phyloP scores from a whole-genome alignment of 2,888 invertebrate genomes.

The Volucella bombylans region DNA sequence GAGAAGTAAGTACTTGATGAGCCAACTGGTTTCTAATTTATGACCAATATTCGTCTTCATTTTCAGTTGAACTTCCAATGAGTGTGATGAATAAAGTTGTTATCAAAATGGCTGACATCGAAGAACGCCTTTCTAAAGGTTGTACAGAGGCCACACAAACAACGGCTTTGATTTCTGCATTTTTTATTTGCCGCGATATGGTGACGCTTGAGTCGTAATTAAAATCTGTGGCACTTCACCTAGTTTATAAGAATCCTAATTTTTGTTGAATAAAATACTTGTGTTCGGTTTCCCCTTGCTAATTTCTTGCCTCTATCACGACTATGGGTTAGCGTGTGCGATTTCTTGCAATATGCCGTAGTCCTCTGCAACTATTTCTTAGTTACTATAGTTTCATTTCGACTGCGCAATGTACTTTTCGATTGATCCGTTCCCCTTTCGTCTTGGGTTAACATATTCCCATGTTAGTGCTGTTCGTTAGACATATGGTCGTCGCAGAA shows the following conservation, averaged over 20 bases:
- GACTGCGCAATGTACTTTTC: no score
- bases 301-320: no score
- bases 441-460: no score
- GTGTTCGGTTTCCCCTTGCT: no score
- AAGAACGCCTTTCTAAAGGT: conserved; percentile 92
- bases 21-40: background rate
- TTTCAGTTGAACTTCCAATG: conserved; percentile 93
- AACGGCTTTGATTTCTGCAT: conserved; percentile 93
- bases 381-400: no score
- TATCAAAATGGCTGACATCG: conserved; percentile 94
- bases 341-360: no score
- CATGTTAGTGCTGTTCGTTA: no score
- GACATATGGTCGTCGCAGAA: no score
- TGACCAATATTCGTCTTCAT: background rate
- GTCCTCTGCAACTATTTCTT: no score
- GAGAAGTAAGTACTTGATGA: conserved; percentile 87
- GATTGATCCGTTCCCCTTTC: no score
- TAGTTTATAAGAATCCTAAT: conserved; percentile 26
- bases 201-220: conserved; percentile 78
- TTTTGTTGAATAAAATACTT: conserved; percentile 13
- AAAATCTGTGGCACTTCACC: background rate
- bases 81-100: conserved; percentile 90
- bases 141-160: conserved; percentile 95
- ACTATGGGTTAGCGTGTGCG: no score
- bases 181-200: conserved; percentile 88